Base-by-base conservation (phyloP, 1,140 invertebrate species). In the Brachionus asplanchnoidis region DNA sequence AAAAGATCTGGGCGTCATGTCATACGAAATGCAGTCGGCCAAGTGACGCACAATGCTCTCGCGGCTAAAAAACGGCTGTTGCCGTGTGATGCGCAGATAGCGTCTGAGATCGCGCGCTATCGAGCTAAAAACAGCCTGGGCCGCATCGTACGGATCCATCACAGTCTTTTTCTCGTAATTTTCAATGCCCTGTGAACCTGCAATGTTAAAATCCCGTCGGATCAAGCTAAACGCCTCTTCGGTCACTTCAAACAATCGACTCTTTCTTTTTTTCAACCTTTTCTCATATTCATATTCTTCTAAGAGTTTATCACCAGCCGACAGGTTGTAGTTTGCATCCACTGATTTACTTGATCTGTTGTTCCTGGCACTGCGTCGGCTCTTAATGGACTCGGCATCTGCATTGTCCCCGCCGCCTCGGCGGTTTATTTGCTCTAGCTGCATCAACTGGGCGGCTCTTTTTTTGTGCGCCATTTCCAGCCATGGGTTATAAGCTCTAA, bases 171-270 rank as follows among this genome's bases (percentile, higher is more conserved):
- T 56, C 36, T 56, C 56, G 23, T 3, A 73, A 44, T 40, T 73
- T 1, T 46, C 40, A 20, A 20, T 3, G 17, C 1, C 32, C n/a
- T 56, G 50, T n/a, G 80, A 14, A 2, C 26, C 60, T 0, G 12
- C 9, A 3, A 23, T 12, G 20, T 40, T 40, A 8, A 20, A 40
- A 65, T 90, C 89, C 85, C 91, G 87, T 87, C 91, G 95, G 85
- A 99, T 96, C 88, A 98, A 96, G 7, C 95, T 95, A 88, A 99
- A 99, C 0, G 97, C 96, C 88, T 99, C 97, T 89, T 99, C 97
- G 3, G 96, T 94, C 1, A 96, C 95, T 8, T 94, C 94, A 14
- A 97, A 92, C 1, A 99, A 90, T 20, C 97, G 91, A 2, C 96
- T 95, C 86, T 93, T 92, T 0, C 97, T 91, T 88, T 98, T 99